phyloP scores from a whole-genome alignment of 1,140 invertebrate species.

The Campoletis sonorensis region DNA sequence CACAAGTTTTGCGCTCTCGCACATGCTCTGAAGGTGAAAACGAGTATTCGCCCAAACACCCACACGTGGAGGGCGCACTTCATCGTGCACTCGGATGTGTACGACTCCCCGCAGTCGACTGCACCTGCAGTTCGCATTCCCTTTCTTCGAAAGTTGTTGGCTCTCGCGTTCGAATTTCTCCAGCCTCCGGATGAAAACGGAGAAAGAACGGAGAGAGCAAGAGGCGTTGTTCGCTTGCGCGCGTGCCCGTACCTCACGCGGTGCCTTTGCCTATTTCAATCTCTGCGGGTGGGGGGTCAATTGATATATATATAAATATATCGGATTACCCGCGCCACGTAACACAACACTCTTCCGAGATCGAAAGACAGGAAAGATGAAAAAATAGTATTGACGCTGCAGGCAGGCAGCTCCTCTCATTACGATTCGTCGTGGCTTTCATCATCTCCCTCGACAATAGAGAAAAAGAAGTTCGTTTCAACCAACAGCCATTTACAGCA shows the following conservation, averaged over 20 bases:
- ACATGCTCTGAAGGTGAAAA: slow-evolving; percentile 12
- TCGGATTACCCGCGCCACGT: too few relatives aligned
- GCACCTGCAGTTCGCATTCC: slow-evolving; percentile 37
- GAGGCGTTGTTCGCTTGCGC: slow-evolving; percentile 16
- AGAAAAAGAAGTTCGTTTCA: neutral
- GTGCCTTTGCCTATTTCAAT: slow-evolving; percentile 40
- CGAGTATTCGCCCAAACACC: slow-evolving; percentile 7
- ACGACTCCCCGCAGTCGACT: neutral
- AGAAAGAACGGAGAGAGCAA: neutral
- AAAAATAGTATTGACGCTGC: slow-evolving; percentile 29
- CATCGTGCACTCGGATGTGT: slow-evolving; percentile 12
- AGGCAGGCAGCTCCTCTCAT: slow-evolving; percentile 44
- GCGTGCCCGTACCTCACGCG: slow-evolving; percentile 32
- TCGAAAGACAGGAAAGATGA: neutral
- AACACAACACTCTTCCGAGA: neutral
- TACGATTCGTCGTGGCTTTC: slow-evolving; percentile 40
- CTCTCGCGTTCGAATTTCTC: slow-evolving; percentile 12
- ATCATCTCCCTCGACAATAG: slow-evolving; percentile 32
- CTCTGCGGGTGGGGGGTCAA: slow-evolving; percentile 59
- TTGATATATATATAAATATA: slow-evolving; percentile 55
- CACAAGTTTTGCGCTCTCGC: neutral
- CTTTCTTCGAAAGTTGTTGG: slow-evolving; percentile 18
- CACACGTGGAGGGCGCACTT: slow-evolving; percentile 11
- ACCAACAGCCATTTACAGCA: neutral
- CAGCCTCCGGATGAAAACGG: slow-evolving; percentile 29